These are phyloP conservation scores for Conchocele bisecta DNA, from an alignment of 2,888 invertebrate genomes.

Conservation along the genomic window DNA sequence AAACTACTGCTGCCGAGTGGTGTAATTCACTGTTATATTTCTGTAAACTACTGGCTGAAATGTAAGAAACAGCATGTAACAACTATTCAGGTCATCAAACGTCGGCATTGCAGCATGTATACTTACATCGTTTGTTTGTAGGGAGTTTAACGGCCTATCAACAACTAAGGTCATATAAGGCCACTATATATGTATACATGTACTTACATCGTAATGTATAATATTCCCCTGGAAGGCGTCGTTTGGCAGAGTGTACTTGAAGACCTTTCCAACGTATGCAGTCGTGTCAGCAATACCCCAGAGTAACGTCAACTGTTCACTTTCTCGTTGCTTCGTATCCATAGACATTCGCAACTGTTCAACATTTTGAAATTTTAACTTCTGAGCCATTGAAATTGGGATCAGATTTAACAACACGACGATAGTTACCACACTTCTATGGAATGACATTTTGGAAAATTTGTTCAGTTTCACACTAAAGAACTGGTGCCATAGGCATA, in stretches of 20 bases:
- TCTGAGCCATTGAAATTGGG: background rate
- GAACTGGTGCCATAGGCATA: too few species aligned
- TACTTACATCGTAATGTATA: conserved; percentile 88
- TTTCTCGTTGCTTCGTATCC: conserved; percentile 3
- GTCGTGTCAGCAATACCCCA: conserved; percentile 82
- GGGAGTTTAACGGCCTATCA: too few species aligned
- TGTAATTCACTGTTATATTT: too few species aligned
- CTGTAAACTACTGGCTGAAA: too few species aligned
- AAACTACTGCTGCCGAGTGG: too few species aligned
- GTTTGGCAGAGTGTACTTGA: conserved; percentile 89
- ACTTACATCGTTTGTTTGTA: too few species aligned
- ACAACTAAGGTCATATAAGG: too few species aligned
- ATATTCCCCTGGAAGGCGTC: conserved; percentile 89
- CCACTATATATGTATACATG: background rate
- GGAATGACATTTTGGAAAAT: too few species aligned
- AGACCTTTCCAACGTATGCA: conserved; percentile 89
- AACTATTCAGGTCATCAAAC: too few species aligned
- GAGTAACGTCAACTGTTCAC: conserved; percentile 62
- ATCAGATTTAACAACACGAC: background rate
- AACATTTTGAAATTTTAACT: background rate
- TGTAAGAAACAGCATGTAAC: too few species aligned
- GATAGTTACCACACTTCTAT: conserved; percentile 6
- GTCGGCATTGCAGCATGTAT: too few species aligned
- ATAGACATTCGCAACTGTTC: background rate
- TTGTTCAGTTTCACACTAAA: too few species aligned